Percentiles rank a stretch among this genome's conserved stretches.
Evolutionary conservation across 2,113 vertebrate genomes (phyloP).

Genomic region (Psilopogon haemacephalus): DNA sequence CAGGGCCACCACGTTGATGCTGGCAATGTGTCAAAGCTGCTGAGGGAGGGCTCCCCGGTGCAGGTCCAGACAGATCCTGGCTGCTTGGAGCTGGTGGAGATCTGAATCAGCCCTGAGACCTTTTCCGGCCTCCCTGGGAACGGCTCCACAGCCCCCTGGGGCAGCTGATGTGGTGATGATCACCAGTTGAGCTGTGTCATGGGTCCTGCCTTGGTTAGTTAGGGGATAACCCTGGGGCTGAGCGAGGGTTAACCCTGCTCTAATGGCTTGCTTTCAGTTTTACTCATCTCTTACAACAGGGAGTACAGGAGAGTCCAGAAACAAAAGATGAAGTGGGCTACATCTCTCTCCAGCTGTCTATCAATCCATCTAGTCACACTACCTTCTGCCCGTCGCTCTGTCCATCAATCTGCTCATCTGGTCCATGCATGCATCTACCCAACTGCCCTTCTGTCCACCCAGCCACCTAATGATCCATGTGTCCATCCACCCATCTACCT

Average conservation of each 20-base stretch:
- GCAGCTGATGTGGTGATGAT: background rate
- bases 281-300: background rate
- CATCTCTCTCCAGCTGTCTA: background rate
- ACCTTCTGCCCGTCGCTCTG: too few species aligned
- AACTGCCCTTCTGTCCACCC: too few species aligned
- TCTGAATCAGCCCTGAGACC: background rate
- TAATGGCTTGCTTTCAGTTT: fast-evolving
- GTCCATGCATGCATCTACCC: too few species aligned
- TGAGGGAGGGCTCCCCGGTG: background rate
- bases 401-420: too few species aligned
- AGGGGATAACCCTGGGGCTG: background rate
- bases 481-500: background rate
- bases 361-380: background rate
- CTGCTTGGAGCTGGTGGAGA: background rate
- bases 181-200: background rate
- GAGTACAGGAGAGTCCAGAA: background rate
- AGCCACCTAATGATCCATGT: background rate
- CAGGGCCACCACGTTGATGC: fast-evolving
- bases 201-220: background rate
- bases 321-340: background rate
- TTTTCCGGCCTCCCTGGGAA: background rate
- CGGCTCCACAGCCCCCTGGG: fast-evolving
- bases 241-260: background rate
- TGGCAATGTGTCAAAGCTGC: fast-evolving
- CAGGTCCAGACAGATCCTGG: background rate